Evolutionary conservation across 2,888 invertebrate species (phyloP), one percentile per base, ranked within the genome.

Genomic region (Hypercompe scribonia): DNA sequence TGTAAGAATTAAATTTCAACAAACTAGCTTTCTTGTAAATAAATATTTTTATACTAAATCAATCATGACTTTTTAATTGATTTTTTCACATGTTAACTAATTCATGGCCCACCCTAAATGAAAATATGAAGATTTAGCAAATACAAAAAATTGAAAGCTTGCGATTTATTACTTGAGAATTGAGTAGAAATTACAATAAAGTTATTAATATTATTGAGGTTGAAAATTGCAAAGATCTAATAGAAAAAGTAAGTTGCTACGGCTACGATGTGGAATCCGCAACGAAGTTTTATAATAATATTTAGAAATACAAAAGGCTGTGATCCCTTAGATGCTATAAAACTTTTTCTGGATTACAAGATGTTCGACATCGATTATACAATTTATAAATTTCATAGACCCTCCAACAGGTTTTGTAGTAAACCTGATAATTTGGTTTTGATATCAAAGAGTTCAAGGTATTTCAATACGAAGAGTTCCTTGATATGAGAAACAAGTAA

Each of bases 251-350:
- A 24, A 65, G 75, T 82, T 7, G 81, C 74, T 73, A 71, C 77
- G 8, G 88, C 88, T 65, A 50, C 21, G 21, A 85, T 82, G 63
- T 91, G 90, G 88, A 88, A 87, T 73, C 88, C 89, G 28, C 68
- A 61, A 58, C 86, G 85, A 28, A 84, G 78, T 65, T 90, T 90
- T 65, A 81, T 91, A 34, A 71, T 86, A 2, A 42, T 90, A 10
- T 70, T 87, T 42, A 66, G 79, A 63, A 31, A 28, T 4, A 15
- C 86, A 34, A n/a, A 31, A 34, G 65, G 76, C 18, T 18, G 78
- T 68, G 65, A 78, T 34, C 66, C 86, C 71, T 10, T 70, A 15
- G 64, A 80, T 3, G 42, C 90, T 28, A 78, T 80, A 5, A 58
- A 77, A 24, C 70, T 85, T 46, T 80, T 91, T 31, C 71, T 68